Conservation (phyloP, 2,797 vertebrate genomes). For the Lithobates pipiens region DNA sequence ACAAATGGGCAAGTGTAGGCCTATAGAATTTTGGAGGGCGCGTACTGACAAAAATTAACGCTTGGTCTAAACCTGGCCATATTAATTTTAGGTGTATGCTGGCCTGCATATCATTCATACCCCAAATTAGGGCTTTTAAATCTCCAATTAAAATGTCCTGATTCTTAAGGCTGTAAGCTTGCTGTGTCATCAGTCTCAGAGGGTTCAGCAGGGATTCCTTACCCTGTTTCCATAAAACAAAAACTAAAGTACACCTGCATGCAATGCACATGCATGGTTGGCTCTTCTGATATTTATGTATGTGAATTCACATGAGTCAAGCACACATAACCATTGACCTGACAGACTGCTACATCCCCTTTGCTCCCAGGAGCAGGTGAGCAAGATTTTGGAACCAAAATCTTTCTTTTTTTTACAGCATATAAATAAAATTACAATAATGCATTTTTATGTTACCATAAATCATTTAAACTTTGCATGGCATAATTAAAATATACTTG, state of each 20-base stretch:
- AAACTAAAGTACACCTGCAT: background rate
- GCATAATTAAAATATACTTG: too few relatives aligned
- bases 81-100: too few relatives aligned
- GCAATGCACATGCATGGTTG: background rate
- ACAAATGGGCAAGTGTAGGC: too few relatives aligned
- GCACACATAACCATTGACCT: background rate
- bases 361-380: background rate
- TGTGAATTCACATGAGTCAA: background rate
- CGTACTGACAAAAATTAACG: background rate
- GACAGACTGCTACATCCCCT: background rate
- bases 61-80: background rate
- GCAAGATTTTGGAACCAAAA: too few relatives aligned
- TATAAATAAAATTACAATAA: too few relatives aligned
- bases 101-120: too few relatives aligned
- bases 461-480: too few relatives aligned
- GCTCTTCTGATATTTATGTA: background rate
- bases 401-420: too few relatives aligned
- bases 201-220: too few relatives aligned
- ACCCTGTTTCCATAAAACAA: background rate
- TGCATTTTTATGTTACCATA: too few relatives aligned
- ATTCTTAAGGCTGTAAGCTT: background rate
- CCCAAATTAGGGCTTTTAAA: too few relatives aligned
- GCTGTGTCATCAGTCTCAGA: background rate
- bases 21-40: background rate
- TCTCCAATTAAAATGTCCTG: too few relatives aligned